Conservation (phyloP, 2,113 vertebrate genomes). For the Mustelus asterias region DNA sequence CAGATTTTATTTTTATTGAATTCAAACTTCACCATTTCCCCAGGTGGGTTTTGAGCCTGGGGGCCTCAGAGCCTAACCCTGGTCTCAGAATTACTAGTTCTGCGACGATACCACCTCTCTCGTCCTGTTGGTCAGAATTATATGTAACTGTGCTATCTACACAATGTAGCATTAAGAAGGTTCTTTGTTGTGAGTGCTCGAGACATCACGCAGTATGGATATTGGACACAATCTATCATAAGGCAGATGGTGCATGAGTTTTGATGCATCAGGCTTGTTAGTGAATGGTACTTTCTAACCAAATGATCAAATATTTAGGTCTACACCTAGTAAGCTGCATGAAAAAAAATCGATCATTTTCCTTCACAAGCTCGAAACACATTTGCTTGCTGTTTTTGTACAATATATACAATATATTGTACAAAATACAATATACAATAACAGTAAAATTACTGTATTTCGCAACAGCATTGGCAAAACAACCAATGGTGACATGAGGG, state of each 20-base stretch:
- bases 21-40: too few relatives aligned
- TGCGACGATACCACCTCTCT: too few relatives aligned
- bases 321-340: background rate
- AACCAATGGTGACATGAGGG: too few relatives aligned
- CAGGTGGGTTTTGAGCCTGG: too few relatives aligned
- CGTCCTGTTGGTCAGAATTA: background rate
- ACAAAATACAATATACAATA: too few relatives aligned
- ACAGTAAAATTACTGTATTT: background rate
- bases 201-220: background rate
- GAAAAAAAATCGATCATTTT: background rate
- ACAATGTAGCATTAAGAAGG: background rate
- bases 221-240: background rate
- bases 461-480: background rate
- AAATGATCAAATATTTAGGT: background rate
- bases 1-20: too few relatives aligned
- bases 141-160: background rate
- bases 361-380: background rate
- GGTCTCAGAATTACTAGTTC: too few relatives aligned
- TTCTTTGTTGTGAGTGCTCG: background rate
- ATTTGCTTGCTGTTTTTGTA: background rate
- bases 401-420: too few relatives aligned
- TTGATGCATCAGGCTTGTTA: background rate
- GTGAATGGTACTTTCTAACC: background rate
- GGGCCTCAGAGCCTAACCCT: too few relatives aligned
- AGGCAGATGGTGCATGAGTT: background rate